These are phyloP conservation scores for Acanthurus tractus DNA, from an alignment of 2,797 vertebrate genomes.

Conservation along the genomic window DNA sequence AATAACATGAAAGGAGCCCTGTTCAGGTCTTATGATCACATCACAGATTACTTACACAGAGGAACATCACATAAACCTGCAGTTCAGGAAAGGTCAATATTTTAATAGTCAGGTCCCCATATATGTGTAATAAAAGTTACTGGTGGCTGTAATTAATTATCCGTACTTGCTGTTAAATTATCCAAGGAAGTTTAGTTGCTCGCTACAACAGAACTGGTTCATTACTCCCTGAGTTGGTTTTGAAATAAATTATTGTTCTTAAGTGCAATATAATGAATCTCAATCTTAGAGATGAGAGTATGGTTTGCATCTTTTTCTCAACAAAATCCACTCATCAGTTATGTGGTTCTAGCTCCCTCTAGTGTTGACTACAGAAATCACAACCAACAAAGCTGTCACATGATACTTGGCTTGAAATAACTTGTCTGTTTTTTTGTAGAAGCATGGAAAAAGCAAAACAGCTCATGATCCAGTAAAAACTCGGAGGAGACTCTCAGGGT, in stretches of 20 bases:
- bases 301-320: background rate
- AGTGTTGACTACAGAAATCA: conserved; percentile 8
- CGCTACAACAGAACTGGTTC: background rate
- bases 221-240: background rate
- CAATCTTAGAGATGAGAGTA: background rate
- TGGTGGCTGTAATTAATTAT: background rate
- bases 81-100: background rate
- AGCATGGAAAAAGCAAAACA: background rate
- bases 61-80: background rate
- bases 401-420: too few relatives aligned
- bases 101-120: background rate
- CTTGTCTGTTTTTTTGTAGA: too few relatives aligned
- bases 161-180: background rate
- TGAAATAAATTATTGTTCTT: background rate
- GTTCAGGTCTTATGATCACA: background rate
- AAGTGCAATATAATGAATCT: background rate
- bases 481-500: background rate
- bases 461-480: background rate
- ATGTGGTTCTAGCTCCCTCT: conserved; percentile 31
- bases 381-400: too few relatives aligned
- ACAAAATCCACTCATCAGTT: background rate
- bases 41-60: background rate
- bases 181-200: background rate
- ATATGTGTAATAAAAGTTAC: background rate
- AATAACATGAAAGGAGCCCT: background rate